These are phyloP conservation scores for Parotocinclus haroldoi DNA, from an alignment of 2,797 vertebrate species.

Conservation along the genomic window DNA sequence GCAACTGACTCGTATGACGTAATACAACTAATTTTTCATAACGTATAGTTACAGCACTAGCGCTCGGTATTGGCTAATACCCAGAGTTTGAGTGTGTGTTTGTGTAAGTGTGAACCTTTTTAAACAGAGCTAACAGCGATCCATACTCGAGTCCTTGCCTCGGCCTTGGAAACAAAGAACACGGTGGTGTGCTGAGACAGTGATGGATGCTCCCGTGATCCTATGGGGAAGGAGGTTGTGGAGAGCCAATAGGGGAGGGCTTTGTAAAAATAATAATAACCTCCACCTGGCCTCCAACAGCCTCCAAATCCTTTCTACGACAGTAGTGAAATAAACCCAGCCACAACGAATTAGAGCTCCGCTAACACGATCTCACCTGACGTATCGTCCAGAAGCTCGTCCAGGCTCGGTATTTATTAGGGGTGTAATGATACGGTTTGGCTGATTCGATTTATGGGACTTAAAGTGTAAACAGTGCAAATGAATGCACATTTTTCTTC, in stretches of 20 bases:
- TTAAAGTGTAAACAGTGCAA: too few species aligned
- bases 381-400: too few species aligned
- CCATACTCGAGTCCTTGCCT: constrained; percentile 19
- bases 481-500: not conserved
- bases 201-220: constrained; percentile 39
- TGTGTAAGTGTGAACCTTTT: not conserved
- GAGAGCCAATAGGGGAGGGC: constrained; percentile 21
- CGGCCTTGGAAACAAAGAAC: constrained; percentile 24
- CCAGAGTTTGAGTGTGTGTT: not conserved
- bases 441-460: too few species aligned
- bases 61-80: too few species aligned
- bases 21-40: too few species aligned
- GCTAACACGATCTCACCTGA: too few species aligned
- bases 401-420: too few species aligned
- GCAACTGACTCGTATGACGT: too few species aligned
- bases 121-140: not conserved
- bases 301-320: not conserved
- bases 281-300: not conserved
- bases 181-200: constrained; percentile 19
- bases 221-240: not conserved
- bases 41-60: too few species aligned
- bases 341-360: too few species aligned
- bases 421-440: too few species aligned
- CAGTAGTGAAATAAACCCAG: too few species aligned
- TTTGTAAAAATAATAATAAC: constrained; percentile 2